phyloP scores from a whole-genome alignment of 64 coral and sea anemone species.

The Platygyra sinensis region DNA sequence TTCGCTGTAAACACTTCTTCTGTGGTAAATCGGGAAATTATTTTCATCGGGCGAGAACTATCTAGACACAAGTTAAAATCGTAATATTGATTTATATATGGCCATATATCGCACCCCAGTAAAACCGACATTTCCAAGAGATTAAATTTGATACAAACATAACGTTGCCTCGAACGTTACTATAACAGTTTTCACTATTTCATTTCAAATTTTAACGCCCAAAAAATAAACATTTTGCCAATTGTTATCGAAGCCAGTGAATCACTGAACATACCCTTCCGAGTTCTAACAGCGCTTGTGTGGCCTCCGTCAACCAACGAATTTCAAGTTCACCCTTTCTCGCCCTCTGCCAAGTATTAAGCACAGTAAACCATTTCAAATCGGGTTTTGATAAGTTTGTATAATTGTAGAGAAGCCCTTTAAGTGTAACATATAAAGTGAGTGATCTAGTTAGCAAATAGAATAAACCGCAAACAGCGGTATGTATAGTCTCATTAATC shows the following conservation, averaged over 20 bases:
- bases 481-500: neutral
- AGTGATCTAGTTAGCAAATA: neutral
- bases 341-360: neutral
- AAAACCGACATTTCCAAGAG: neutral
- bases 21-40: too few relatives aligned
- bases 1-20: too few relatives aligned
- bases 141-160: neutral
- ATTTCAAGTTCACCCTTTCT: neutral
- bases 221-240: too few relatives aligned
- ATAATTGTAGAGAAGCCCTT: conserved; percentile 8
- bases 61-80: too few relatives aligned
- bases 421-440: neutral
- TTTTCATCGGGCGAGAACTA: too few relatives aligned
- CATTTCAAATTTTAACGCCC: neutral
- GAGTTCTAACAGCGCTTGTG: neutral
- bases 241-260: too few relatives aligned
- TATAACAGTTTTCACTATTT: neutral
- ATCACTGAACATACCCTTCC: neutral
- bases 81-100: too few relatives aligned
- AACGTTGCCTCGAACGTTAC: too few relatives aligned
- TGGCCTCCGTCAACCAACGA: neutral
- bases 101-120: too few relatives aligned
- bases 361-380: neutral
- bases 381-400: conserved; percentile 33
- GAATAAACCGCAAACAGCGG: neutral